Percentiles rank a stretch among this genome's conserved stretches.
Evolutionary conservation across 2,113 vertebrate species (phyloP).

Genomic region (Pavo muticus): DNA sequence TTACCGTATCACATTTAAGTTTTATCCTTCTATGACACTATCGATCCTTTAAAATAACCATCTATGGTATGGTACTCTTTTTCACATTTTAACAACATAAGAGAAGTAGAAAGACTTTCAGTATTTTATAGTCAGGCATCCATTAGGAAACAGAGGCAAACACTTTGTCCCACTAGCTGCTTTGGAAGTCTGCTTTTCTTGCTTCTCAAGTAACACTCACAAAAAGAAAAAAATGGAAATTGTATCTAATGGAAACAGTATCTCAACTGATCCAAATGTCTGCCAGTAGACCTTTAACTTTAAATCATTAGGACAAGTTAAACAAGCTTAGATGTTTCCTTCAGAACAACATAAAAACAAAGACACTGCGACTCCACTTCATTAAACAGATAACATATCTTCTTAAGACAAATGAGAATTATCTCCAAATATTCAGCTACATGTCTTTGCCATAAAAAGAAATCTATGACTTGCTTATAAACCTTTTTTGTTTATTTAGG

Average conservation of each 20-base stretch:
- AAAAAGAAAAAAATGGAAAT: background rate
- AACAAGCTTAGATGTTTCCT: background rate
- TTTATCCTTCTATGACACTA: background rate
- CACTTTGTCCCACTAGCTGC: background rate
- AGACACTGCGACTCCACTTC: background rate
- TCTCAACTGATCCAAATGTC: background rate
- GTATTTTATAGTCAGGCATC: background rate
- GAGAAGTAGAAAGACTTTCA: background rate
- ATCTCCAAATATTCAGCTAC: background rate
- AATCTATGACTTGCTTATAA: background rate
- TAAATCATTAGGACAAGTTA: background rate
- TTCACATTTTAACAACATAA: background rate
- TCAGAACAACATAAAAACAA: background rate
- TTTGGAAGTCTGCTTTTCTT: constrained; percentile 19
- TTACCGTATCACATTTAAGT: background rate
- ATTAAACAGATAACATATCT: background rate
- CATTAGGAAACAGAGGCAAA: background rate
- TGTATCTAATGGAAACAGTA: background rate
- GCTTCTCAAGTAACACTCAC: background rate
- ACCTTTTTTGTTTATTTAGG: constrained; percentile 33
- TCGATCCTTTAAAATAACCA: background rate
- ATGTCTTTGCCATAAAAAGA: background rate
- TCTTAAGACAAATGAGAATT: background rate
- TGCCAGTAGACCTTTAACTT: background rate
- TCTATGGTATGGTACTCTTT: background rate